Percentiles rank a stretch among this genome's conserved stretches.
Evolutionary conservation across 2,888 invertebrate genomes (phyloP).

Genomic region (Cephonodes hylas): DNA sequence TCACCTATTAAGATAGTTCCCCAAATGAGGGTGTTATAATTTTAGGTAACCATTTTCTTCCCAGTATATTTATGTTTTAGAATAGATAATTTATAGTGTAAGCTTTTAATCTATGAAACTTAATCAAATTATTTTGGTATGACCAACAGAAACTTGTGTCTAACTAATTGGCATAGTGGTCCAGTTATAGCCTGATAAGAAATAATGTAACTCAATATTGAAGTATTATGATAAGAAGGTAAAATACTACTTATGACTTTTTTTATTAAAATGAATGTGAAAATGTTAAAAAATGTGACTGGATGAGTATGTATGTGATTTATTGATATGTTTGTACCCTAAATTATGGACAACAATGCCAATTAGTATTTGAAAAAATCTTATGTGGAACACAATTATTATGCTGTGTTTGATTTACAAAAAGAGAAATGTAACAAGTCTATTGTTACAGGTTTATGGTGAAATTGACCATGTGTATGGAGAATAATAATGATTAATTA

Average conservation of each 20-base stretch:
- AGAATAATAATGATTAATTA: neutral
- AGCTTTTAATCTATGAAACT: too few relatives aligned
- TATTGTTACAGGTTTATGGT: neutral
- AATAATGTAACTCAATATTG: too few relatives aligned
- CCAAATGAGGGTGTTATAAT: conserved; percentile 62
- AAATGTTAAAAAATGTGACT: neutral
- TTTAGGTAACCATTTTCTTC: conserved; percentile 20
- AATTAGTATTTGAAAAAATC: neutral
- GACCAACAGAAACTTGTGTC: too few relatives aligned
- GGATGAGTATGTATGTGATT: neutral
- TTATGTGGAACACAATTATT: neutral
- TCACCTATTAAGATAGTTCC: conserved; percentile 67
- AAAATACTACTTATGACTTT: too few relatives aligned
- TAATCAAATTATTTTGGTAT: too few relatives aligned
- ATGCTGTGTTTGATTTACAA: neutral
- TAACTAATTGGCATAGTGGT: too few relatives aligned
- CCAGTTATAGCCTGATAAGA: too few relatives aligned
- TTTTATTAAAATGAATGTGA: neutral
- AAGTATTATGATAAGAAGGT: too few relatives aligned
- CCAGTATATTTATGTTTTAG: neutral
- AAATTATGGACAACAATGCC: neutral
- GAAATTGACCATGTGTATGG: neutral
- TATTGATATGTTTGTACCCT: neutral
- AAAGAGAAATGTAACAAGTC: neutral
- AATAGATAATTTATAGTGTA: too few relatives aligned